phyloP scores from a whole-genome alignment of 2,888 invertebrate species.

The Incurvaria masculella region DNA sequence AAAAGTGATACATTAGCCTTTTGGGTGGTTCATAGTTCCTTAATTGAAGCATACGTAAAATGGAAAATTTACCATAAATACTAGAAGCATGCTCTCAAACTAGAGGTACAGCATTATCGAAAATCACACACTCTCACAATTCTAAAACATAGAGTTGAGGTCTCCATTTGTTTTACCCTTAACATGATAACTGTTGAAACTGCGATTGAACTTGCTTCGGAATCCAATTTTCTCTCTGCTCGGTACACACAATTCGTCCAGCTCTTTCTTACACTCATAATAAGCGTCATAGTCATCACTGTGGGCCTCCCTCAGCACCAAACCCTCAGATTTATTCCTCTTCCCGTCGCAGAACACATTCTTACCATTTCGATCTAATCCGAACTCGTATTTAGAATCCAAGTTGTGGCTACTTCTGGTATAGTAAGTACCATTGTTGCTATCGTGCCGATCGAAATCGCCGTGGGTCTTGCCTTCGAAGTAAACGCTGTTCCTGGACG shows the following conservation, averaged over 20 bases:
- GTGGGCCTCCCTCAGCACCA: slow-evolving; percentile 1
- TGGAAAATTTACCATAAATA: too few relatives aligned
- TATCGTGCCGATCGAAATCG: too few relatives aligned
- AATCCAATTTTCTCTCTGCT: slow-evolving; percentile 32
- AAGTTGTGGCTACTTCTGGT: neutral
- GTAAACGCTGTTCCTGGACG: slow-evolving; percentile 15
- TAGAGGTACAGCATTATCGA: too few relatives aligned
- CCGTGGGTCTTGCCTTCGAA: slow-evolving; percentile 20
- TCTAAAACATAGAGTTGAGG: slow-evolving; percentile 12
- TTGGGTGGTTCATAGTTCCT: too few relatives aligned
- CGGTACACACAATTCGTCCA: slow-evolving; percentile 25
- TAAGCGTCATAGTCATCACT: slow-evolving; percentile 28
- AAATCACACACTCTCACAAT: too few relatives aligned
- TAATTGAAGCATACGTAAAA: too few relatives aligned
- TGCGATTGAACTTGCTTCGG: slow-evolving; percentile 43
- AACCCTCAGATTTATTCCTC: slow-evolving; percentile 25
- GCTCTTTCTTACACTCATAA: slow-evolving; percentile 27
- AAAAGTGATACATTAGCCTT: too few relatives aligned
- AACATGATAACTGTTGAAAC: slow-evolving; percentile 42
- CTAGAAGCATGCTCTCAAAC: too few relatives aligned
- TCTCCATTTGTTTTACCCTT: slow-evolving; percentile 37
- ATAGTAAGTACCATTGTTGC: too few relatives aligned
- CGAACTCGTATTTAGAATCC: too few relatives aligned
- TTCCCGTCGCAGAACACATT: slow-evolving; percentile 19
- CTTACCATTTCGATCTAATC: too few relatives aligned